Conservation (phyloP, 1,140 invertebrate genomes). For the Diprion similis region DNA sequence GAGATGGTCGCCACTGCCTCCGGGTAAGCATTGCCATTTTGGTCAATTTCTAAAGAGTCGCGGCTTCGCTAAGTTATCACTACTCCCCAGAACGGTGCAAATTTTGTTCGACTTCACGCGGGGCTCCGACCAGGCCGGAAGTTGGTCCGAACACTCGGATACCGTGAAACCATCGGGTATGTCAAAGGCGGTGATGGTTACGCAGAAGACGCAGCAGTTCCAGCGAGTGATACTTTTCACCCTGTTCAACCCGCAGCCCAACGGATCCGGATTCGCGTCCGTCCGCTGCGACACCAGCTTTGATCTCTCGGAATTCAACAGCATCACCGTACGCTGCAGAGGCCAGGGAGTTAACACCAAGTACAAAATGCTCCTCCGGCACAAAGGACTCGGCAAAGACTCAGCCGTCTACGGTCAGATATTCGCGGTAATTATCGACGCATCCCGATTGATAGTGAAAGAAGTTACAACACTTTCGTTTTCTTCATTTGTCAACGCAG, state of each 20-base stretch:
- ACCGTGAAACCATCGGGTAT: constrained; percentile 66
- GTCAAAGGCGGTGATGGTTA: constrained; percentile 67
- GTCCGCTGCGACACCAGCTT: constrained; percentile 60
- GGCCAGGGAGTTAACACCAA: constrained; percentile 62
- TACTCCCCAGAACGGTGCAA: constrained; percentile 32
- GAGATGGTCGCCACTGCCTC: constrained; percentile 36
- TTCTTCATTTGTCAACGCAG: constrained; percentile 43
- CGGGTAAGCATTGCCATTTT: constrained; percentile 29
- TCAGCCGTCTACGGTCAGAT: constrained; percentile 69
- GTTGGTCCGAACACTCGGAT: constrained; percentile 70
- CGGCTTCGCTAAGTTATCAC: not conserved
- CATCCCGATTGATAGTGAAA: too few species aligned
- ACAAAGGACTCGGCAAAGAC: constrained; percentile 67
- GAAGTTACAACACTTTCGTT: too few species aligned
- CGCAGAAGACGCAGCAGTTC: constrained; percentile 65
- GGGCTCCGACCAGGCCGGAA: constrained; percentile 29
- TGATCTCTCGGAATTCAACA: constrained; percentile 61
- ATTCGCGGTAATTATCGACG: constrained; percentile 61
- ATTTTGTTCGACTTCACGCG: constrained; percentile 47
- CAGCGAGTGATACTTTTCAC: constrained; percentile 72
- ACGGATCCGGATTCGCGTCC: constrained; percentile 71
- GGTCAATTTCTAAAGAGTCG: not conserved
- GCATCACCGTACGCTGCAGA: constrained; percentile 65
- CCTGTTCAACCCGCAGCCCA: constrained; percentile 69
- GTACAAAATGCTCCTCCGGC: constrained; percentile 70